Conservation (phyloP, 2,797 vertebrate genomes). For the Protonibea diacanthus region DNA sequence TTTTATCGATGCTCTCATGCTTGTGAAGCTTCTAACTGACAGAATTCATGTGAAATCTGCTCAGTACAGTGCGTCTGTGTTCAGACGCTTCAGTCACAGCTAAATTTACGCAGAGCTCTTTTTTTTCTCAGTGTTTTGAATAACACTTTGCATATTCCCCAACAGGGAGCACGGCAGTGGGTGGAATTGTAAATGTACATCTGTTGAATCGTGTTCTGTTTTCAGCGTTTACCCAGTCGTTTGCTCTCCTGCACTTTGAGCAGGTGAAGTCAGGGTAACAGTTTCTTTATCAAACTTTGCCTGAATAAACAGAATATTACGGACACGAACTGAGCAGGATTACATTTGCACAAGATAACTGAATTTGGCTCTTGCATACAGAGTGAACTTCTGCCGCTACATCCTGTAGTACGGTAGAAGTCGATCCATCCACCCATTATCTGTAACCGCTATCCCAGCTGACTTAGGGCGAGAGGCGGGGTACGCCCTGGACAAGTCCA, state of each 20-base stretch:
- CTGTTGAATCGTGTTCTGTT: conserved; percentile 53
- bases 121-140: conserved; percentile 54
- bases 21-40: background rate
- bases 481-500: too few relatives aligned
- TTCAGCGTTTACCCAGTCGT: conserved; percentile 1
- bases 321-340: background rate
- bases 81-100: conserved; percentile 17
- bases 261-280: background rate
- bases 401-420: too few relatives aligned
- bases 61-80: background rate
- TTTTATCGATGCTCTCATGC: background rate
- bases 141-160: conserved; percentile 71
- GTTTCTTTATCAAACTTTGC: too few relatives aligned
- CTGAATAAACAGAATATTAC: background rate
- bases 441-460: too few relatives aligned
- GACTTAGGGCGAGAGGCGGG: too few relatives aligned
- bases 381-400: too few relatives aligned
- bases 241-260: background rate
- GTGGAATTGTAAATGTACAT: conserved; percentile 67
- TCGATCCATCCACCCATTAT: too few relatives aligned
- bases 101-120: conserved; percentile 17
- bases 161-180: conserved; percentile 47
- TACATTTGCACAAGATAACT: background rate
- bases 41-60: conserved; percentile 25
- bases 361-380: too few relatives aligned